These are phyloP conservation scores for Diarsia mendica DNA, from an alignment of 2,888 invertebrate species.

Conservation along the genomic window DNA sequence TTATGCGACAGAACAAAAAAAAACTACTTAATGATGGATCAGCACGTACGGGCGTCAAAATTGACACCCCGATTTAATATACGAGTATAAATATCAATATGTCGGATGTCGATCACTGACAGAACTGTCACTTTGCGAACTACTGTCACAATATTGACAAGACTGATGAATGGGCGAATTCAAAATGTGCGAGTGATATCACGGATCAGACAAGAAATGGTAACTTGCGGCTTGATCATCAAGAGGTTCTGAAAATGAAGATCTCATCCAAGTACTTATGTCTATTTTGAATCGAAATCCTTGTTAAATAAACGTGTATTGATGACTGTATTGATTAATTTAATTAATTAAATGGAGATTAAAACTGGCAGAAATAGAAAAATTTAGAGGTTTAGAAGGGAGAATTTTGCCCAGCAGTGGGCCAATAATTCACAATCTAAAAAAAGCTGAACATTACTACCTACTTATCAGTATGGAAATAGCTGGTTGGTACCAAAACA, in stretches of 20 bases:
- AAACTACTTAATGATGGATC: neutral
- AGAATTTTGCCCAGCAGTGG: neutral
- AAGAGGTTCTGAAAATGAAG: neutral
- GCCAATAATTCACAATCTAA: neutral
- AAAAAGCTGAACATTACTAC: neutral
- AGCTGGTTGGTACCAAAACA: neutral
- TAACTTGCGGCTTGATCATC: neutral
- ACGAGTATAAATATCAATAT: no score
- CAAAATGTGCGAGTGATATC: constrained; percentile 25
- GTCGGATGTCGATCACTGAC: constrained; percentile 45
- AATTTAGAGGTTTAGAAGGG: neutral
- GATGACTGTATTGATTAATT: no score
- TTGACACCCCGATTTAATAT: constrained; percentile 31
- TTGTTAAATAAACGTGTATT: no score
- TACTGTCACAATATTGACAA: constrained; percentile 9
- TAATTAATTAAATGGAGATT: neutral
- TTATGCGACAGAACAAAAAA: neutral
- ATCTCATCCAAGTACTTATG: neutral
- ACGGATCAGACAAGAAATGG: neutral
- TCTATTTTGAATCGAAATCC: no score
- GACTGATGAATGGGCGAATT: constrained; percentile 24
- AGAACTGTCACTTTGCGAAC: constrained; percentile 41
- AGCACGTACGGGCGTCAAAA: neutral
- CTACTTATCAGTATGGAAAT: neutral
- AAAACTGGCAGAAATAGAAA: neutral